Conservation (phyloP, 1,140 invertebrate species). For the Amphibalanus amphitrite region DNA sequence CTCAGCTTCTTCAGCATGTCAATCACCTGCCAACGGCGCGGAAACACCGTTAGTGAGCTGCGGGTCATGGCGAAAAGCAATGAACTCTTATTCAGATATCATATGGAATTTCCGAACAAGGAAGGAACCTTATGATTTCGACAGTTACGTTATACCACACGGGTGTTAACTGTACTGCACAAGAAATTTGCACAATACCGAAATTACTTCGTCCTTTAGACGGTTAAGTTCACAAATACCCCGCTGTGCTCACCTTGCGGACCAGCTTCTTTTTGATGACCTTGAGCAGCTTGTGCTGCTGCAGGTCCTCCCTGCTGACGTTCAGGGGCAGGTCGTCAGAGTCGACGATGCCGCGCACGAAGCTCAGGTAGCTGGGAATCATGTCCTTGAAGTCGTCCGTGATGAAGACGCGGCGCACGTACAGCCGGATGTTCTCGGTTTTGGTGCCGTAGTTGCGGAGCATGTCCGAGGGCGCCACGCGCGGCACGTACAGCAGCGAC, state of each 20-base stretch:
- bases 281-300: constrained; percentile 96
- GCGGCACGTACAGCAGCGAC: constrained; percentile 81
- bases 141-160: too few species aligned
- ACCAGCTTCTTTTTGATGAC: constrained; percentile 98
- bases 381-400: constrained; percentile 99
- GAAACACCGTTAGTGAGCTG: too few species aligned
- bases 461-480: constrained; percentile 69
- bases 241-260: too few species aligned
- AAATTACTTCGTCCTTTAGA: too few species aligned
- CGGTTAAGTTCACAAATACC: too few species aligned
- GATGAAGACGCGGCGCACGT: constrained; percentile 93
- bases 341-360: constrained; percentile 89
- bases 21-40: constrained; percentile 25
- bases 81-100: too few species aligned
- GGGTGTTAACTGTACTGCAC: too few species aligned
- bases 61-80: too few species aligned
- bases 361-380: constrained; percentile 94
- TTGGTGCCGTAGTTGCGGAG: constrained; percentile 92
- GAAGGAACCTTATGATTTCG: too few species aligned
- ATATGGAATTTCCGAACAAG: too few species aligned
- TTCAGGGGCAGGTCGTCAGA: too few species aligned
- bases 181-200: too few species aligned
- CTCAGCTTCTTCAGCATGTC: constrained; percentile 98
- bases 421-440: constrained; percentile 89
- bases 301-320: constrained; percentile 89